Conservation (phyloP, 2,888 invertebrate genomes). For the Amphipoea lucens region DNA sequence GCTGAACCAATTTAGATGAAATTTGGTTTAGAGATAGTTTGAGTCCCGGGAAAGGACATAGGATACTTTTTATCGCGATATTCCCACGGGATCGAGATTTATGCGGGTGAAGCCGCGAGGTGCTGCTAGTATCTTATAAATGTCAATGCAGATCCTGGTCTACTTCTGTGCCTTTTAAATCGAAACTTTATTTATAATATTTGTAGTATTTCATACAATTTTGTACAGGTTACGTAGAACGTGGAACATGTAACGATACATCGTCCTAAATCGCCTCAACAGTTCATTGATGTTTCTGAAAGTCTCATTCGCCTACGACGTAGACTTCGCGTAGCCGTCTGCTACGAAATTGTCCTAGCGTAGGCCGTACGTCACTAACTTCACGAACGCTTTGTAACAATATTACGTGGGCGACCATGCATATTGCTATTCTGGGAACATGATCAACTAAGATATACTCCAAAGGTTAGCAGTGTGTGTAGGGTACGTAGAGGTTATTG, state of each 20-base stretch:
- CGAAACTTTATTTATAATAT: neutral
- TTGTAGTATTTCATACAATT: neutral
- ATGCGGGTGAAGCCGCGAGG: no score
- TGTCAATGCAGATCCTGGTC: no score
- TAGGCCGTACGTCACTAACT: neutral
- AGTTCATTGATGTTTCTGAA: neutral
- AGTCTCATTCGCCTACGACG: constrained; percentile 26
- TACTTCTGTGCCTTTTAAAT: neutral
- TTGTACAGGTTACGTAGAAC: neutral
- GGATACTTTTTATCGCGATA: no score
- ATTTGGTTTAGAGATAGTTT: no score
- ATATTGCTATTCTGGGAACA: neutral
- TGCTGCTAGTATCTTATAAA: no score
- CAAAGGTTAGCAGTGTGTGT: neutral
- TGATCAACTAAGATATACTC: neutral
- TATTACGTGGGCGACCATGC: neutral
- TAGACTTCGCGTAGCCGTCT: constrained; percentile 43
- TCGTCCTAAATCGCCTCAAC: no score
- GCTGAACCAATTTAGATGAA: no score
- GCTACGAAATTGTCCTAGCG: constrained; percentile 38
- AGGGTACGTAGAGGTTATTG: neutral
- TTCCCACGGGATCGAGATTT: no score
- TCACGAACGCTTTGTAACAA: constrained; percentile 9
- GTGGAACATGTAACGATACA: neutral
- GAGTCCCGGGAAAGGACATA: no score